Conservation (phyloP, 2,888 invertebrate genomes). For the Ichneumoninae sp. region DNA sequence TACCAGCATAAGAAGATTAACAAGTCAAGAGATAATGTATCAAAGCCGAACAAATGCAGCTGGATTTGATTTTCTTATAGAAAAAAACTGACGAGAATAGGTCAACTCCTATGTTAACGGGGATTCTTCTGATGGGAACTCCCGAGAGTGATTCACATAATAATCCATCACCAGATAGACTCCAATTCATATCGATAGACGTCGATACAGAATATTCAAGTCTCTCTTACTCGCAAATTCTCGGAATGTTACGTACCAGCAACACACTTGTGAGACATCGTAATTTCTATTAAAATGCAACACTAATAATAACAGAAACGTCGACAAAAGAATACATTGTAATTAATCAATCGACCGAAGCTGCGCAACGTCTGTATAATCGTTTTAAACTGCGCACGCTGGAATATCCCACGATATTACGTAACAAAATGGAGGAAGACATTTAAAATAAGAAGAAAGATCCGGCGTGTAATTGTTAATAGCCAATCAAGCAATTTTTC, state of each 20-base stretch:
- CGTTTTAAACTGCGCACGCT: not conserved
- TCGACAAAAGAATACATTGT: not conserved
- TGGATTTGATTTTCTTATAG: not conserved
- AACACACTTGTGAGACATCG: not conserved
- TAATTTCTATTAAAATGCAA: not conserved
- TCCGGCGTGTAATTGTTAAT: slow-evolving; percentile 65
- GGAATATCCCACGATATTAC: slow-evolving; percentile 58
- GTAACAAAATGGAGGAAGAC: not conserved
- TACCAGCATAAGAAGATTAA: slow-evolving; percentile 20
- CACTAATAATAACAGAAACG: not conserved
- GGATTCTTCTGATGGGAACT: not conserved
- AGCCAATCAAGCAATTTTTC: slow-evolving; percentile 64
- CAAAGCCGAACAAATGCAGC: not conserved
- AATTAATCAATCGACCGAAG: slow-evolving; percentile 4
- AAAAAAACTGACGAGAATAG: not conserved
- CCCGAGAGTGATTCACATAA: not conserved
- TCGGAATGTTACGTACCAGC: not conserved
- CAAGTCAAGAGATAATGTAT: not conserved
- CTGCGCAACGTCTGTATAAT: not conserved
- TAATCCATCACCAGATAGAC: slow-evolving; percentile 1
- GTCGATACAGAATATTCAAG: not conserved
- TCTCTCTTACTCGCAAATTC: not conserved
- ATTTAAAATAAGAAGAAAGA: slow-evolving; percentile 39
- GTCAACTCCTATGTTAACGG: not conserved
- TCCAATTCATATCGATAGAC: not conserved